phyloP scores from a whole-genome alignment of 2,888 invertebrate genomes.

The Achlya flavicornis region DNA sequence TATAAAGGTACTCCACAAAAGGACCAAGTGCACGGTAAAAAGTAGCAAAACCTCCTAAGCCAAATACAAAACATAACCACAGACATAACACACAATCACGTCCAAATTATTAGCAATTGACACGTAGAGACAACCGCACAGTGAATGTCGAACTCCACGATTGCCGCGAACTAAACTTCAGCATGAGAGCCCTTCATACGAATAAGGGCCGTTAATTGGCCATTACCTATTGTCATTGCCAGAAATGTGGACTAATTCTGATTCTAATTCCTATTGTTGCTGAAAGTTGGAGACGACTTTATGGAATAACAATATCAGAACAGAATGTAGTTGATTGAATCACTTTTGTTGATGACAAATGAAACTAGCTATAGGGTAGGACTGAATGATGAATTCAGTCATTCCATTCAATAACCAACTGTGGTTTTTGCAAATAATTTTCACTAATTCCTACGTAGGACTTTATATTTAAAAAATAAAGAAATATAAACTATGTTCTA shows the following conservation, averaged over 20 bases:
- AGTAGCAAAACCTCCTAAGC: background rate
- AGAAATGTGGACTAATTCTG: background rate
- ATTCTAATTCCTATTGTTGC: background rate
- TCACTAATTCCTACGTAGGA: no score
- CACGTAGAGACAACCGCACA: conserved; percentile 2
- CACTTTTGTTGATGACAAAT: background rate
- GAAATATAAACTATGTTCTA: no score
- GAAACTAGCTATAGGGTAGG: no score
- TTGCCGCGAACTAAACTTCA: conserved; percentile 1
- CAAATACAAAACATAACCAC: background rate
- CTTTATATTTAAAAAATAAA: no score
- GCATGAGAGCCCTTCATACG: background rate
- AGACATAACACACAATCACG: background rate
- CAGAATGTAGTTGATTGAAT: background rate
- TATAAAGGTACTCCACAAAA: no score
- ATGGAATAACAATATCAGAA: background rate
- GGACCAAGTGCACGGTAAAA: no score
- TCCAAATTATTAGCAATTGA: background rate
- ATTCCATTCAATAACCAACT: no score
- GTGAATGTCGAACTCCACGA: background rate
- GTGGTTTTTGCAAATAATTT: no score
- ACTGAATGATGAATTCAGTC: no score
- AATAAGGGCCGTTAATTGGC: conserved; percentile 1
- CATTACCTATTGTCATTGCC: background rate
- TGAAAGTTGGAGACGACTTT: background rate